Base-by-base conservation (phyloP, 2,888 invertebrate genomes). In the Elysia crispata region DNA sequence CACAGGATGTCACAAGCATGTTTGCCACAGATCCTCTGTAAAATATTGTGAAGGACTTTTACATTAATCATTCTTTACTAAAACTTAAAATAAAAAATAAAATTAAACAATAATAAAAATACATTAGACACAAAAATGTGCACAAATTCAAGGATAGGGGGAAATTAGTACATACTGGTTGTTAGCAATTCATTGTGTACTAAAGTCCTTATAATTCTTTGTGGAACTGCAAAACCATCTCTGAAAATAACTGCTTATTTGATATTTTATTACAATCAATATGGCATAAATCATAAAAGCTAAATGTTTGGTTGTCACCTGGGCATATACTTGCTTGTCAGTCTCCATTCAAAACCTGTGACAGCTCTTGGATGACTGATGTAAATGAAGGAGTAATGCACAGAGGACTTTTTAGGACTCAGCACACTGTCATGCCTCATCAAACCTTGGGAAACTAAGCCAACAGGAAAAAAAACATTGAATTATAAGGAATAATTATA, bases 251-350 rank as follows among this genome's bases (percentile, higher is more conserved):
- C n/a, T n/a, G n/a, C n/a, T n/a, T n/a, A n/a, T n/a, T n/a, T n/a
- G n/a, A n/a, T n/a, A n/a, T n/a, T n/a, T n/a, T n/a, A n/a, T n/a
- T n/a, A n/a, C n/a, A n/a, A n/a, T n/a, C n/a, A n/a, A n/a, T n/a
- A n/a, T n/a, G 5, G 41, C 11, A 11, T 6, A 41, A 3, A 18
- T n/a, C 28, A 66, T 15, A n/a, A 5, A 5, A 6, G 28, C 66
- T 6, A 6, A 18, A 70, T 23, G 11, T 41, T 41, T 41, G 41
- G 11, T 11, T 41, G 41, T 41, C 93, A 97, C 97, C 97, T 97
- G 76, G 99, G 98, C 98, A 99, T 98, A 90, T 98, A 99, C 93
- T 98, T 98, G 94, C 99, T 99, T 74, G 99, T 99, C 92, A 97
- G 97, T 85, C 99, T 94, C 99, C 99, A 99, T 74, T 98, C 97